Base-by-base conservation (phyloP, 2,888 invertebrate species). In the Hyposoter didymator region DNA sequence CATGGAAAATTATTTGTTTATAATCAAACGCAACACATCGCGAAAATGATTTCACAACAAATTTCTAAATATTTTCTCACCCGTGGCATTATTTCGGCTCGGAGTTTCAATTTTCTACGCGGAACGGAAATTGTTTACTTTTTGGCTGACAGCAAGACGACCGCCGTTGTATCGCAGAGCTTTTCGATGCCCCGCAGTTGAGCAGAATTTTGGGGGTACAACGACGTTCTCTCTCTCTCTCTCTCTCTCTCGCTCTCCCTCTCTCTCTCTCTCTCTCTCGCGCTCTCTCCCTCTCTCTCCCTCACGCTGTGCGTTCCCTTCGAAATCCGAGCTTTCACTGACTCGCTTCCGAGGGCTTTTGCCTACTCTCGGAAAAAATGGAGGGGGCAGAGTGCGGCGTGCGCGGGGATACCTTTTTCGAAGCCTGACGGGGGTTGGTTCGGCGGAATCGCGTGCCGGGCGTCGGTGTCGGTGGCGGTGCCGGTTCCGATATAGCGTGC, bases 271-370 rank as follows among this genome's bases (percentile, higher is more conserved):
- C 70, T 17, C 22, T 87, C 84, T 67, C 86, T 64, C 47, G 7
- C 62, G 49, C 78, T 49, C 49, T 64, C 78, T 49, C 49, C 49
- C 79, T 22, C 73, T 74, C 80, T 32, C 80, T 67, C 81, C 43
- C 49, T 87, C 84, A 66, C 86, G 88, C 47, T 73, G 88, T 90
- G 90, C 87, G 91, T 89, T 90, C 90, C 84, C 88, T 86, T 87
- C 90, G 89, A 87, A 88, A 89, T 91, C 84, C 89, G 90, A 90
- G 91, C 89, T 89, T 90, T 90, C 88, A 91, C 92, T 91, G 90
- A 91, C 82, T 88, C 82, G 39, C 19, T 72, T 83, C 87, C 80
- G 85, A 81, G 82, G 84, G 78, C 70, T 87, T 84, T 82, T 84
- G 66, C 72, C 66, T 62, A 69, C 64, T 32, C 64, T 74, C 43